These are phyloP conservation scores for Calypte anna DNA, from an alignment of 2,113 vertebrate species.

Conservation along the genomic window DNA sequence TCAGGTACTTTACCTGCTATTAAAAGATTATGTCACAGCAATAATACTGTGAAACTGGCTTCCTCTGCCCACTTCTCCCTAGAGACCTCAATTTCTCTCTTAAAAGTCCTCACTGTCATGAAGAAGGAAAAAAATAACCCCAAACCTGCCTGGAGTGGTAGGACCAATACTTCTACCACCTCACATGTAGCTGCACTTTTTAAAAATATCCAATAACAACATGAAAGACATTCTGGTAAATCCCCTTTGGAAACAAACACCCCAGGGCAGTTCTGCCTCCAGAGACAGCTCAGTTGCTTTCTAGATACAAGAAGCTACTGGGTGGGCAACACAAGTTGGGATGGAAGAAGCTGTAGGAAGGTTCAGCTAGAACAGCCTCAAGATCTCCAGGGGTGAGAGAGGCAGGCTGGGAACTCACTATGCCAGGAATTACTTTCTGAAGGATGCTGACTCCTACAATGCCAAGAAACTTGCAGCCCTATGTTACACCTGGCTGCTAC, in stretches of 20 bases:
- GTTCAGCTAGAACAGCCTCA: neutral
- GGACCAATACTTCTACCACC: neutral
- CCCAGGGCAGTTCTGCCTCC: neutral
- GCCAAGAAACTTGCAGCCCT: neutral
- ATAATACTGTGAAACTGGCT: neutral
- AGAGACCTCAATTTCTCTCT: neutral
- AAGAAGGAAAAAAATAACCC: neutral
- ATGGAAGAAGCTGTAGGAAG: fast-evolving
- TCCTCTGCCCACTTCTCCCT: neutral
- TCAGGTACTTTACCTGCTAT: neutral
- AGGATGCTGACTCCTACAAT: fast-evolving
- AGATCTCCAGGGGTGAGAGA: neutral
- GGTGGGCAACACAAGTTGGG: neutral
- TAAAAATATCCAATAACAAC: neutral
- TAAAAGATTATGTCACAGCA: neutral
- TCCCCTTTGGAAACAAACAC: neutral
- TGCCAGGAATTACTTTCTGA: neutral
- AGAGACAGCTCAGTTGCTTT: neutral
- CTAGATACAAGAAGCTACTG: neutral
- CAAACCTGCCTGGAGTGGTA: neutral
- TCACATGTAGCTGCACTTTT: neutral
- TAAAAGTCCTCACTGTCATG: neutral
- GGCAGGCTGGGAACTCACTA: neutral
- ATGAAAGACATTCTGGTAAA: neutral
- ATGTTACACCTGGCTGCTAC: neutral